A percentile compares a stretch with the other conserved stretches of the same genome.
phyloP scores from a whole-genome alignment of 2,888 invertebrate genomes.

The Hyalella azteca region DNA sequence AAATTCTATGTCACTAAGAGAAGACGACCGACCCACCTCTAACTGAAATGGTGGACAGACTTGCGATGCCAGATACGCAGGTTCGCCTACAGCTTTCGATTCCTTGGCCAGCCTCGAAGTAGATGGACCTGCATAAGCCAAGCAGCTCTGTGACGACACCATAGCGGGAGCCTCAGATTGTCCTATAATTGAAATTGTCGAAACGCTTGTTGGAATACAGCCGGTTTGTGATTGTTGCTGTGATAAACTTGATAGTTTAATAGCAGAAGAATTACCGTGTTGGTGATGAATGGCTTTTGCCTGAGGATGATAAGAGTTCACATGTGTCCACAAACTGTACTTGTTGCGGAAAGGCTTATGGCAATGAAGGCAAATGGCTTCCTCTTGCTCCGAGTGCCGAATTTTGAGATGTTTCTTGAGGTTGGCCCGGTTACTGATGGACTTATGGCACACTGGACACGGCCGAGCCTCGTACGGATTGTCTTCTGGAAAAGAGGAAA shows the following conservation, averaged over 20 bases:
- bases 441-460: constrained; percentile 62
- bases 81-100: too few species aligned
- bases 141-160: not conserved
- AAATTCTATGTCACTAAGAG: not conserved
- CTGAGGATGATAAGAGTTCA: constrained; percentile 61
- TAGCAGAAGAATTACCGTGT: not conserved
- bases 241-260: not conserved
- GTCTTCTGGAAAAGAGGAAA: constrained; percentile 53
- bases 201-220: not conserved
- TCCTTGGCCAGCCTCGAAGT: not conserved
- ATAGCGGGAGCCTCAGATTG: not conserved
- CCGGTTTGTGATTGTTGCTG: not conserved
- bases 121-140: not conserved
- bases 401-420: constrained; percentile 63
- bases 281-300: constrained; percentile 46
- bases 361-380: constrained; percentile 58
- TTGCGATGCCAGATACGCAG: not conserved
- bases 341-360: constrained; percentile 63
- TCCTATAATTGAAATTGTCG: not conserved
- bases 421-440: constrained; percentile 63
- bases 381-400: constrained; percentile 60
- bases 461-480: constrained; percentile 60
- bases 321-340: constrained; percentile 62
- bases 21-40: not conserved
- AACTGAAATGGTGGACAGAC: not conserved